These are phyloP conservation scores for Choristoneura rosaceana DNA, from an alignment of 2,888 invertebrate species.

Conservation along the genomic window DNA sequence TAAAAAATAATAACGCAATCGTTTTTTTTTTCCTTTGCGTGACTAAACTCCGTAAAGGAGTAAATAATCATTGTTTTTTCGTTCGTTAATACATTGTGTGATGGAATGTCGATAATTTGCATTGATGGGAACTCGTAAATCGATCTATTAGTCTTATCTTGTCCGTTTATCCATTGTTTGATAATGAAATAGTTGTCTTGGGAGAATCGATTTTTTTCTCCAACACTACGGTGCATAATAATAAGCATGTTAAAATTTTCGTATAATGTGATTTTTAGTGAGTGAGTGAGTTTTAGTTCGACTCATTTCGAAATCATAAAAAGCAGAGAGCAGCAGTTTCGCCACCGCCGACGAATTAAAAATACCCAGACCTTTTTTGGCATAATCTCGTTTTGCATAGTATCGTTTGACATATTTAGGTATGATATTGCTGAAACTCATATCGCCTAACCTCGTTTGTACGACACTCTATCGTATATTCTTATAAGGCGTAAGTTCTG, in stretches of 20 bases:
- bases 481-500: no score
- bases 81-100: conserved; percentile 11
- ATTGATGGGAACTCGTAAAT: conserved; percentile 14
- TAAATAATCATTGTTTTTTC: conserved; percentile 7
- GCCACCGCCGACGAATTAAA: no score
- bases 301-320: no score
- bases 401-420: no score
- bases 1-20: neutral
- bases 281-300: no score
- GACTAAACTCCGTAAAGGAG: conserved; percentile 15
- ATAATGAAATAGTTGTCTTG: neutral
- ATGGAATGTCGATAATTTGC: conserved; percentile 31
- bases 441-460: no score
- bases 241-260: neutral
- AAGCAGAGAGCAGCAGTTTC: no score
- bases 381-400: no score
- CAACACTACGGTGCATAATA: neutral
- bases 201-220: neutral
- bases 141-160: conserved; percentile 15
- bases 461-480: no score
- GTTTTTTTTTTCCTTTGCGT: conserved; percentile 19
- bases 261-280: no score
- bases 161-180: conserved; percentile 24
- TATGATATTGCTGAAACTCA: no score
- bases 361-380: no score